Evolutionary conservation across 1,140 invertebrate genomes (phyloP), one percentile per base, ranked within the genome.

Genomic region (Rhyzopertha dominica): DNA sequence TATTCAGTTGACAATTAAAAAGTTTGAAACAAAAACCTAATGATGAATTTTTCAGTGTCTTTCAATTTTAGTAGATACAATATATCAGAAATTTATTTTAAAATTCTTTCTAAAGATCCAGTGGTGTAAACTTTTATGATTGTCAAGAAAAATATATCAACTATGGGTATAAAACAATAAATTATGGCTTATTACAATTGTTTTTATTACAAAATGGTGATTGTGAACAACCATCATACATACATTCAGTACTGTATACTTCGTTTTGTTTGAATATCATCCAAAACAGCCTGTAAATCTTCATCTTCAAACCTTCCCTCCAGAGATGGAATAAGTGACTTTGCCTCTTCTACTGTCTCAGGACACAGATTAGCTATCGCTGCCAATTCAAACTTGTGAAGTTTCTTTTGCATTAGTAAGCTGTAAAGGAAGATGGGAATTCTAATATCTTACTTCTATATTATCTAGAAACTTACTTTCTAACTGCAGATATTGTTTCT

Each of bases 341-440:
- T 98, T 0, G 94, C 94, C 74, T 99, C 95, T 65, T 98, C 95
- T 1, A 94, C 86, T 14, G 90, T 94, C 74, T 99, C 95, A 0
- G 97, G 97, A 67, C 94, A 98, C 2, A 99, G 71, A 73, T 99
- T 99, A 2, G 95, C 95, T 40, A 99, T 74, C 16, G 95, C 90
- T 2, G 97, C 95, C 14, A 99, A 73, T 69, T 99, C 97, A 74
- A 98, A 99, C 73, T 99, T 98, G 68, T 99, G 96, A 7, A 99
- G 70, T 63, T 96, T 95, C 62, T 96, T 98, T 63, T 90, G 87
- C 70, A 86, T 87, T n/a, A 96, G 69, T 42, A 95, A 77, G 70
- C 91, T 95, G 63, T 24, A 80, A 79, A 53, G 45, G 56, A 58
- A 56, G 29, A 17, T 35, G 4, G 16, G 22, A 7, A 9, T 23